These are phyloP conservation scores for Eustalomyia histrio DNA, from an alignment of 2,888 invertebrate species.

Conservation along the genomic window DNA sequence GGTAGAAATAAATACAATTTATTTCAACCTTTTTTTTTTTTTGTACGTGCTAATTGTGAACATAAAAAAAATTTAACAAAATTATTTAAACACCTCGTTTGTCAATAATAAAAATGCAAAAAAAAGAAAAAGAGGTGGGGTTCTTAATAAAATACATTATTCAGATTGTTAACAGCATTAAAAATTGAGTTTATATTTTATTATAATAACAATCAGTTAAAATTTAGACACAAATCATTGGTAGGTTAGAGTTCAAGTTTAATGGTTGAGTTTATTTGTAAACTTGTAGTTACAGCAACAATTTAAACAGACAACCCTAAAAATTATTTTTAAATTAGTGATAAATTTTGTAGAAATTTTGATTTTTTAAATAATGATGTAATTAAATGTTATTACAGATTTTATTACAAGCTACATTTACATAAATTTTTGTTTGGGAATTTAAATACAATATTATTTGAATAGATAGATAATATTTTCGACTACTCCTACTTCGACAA, in stretches of 20 bases:
- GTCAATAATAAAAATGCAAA: conserved; percentile 30
- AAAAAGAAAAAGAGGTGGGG: conserved; percentile 2
- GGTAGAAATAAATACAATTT: conserved; percentile 36
- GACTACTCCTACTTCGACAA: too few relatives aligned
- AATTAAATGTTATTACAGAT: too few relatives aligned
- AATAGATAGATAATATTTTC: too few relatives aligned
- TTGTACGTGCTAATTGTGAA: conserved; percentile 48
- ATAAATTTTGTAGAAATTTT: background rate
- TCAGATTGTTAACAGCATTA: conserved; percentile 18
- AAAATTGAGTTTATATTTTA: background rate
- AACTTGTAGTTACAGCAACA: background rate
- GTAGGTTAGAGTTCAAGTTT: conserved; percentile 52
- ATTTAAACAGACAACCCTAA: background rate
- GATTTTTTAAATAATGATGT: too few relatives aligned
- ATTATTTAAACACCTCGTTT: conserved; percentile 51
- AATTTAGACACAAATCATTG: conserved; percentile 2
- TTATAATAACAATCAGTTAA: conserved; percentile 4
- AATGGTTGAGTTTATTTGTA: background rate
- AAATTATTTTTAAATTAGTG: background rate
- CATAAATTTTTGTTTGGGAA: too few relatives aligned
- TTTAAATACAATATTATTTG: too few relatives aligned
- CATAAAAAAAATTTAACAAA: conserved; percentile 33
- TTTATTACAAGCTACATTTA: too few relatives aligned
- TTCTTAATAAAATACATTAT: background rate
- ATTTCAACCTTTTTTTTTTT: conserved; percentile 33